Percentiles rank a stretch among this genome's conserved stretches.
These are phyloP conservation scores for Oscheius sp. DNA, from an alignment of 1,140 invertebrate species.

Conservation along the genomic window DNA sequence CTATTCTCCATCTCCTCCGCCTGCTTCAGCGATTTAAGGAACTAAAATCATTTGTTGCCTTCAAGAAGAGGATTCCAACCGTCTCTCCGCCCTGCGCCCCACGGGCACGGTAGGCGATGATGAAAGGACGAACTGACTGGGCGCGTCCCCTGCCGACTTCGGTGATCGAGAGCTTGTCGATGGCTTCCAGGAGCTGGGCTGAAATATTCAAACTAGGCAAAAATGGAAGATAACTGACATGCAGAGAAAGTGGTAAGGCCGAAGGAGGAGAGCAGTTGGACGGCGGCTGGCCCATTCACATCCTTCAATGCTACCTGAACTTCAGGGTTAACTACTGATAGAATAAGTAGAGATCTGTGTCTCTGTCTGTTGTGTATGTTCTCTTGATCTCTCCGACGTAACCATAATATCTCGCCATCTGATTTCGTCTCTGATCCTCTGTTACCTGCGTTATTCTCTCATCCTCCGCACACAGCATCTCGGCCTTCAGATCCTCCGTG, in stretches of 20 bases:
- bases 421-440: too few species aligned
- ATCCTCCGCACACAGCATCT: conserved; percentile 14
- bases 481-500: not conserved
- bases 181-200: not conserved
- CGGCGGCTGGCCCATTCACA: not conserved
- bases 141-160: not conserved
- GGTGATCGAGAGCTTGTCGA: not conserved
- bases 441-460: not conserved
- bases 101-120: not conserved
- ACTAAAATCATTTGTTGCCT: too few species aligned
- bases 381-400: too few species aligned
- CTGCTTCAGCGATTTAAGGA: conserved; percentile 3
- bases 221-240: not conserved
- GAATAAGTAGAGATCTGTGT: too few species aligned
- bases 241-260: not conserved
- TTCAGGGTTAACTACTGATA: too few species aligned
- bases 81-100: not conserved
- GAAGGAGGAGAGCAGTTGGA: not conserved
- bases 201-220: not conserved
- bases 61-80: too few species aligned
- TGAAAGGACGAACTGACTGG: not conserved
- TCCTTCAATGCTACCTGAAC: not conserved
- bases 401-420: too few species aligned
- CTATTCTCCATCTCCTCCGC: conserved; percentile 6
- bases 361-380: too few species aligned